phyloP scores from a whole-genome alignment of 1,140 invertebrate species.

The Patella vulgata region DNA sequence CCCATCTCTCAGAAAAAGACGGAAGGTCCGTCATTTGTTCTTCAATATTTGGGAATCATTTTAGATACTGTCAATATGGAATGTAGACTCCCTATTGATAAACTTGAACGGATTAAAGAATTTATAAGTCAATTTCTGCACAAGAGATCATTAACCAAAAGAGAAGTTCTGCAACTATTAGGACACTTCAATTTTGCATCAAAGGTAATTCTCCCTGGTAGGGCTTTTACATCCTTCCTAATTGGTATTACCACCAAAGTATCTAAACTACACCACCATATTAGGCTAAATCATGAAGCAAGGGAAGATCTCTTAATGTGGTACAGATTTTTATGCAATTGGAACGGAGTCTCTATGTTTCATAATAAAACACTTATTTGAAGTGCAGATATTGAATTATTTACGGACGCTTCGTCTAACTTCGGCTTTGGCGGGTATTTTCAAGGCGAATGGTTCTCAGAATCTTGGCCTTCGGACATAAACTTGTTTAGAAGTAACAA shows the following conservation, averaged over 20 bases:
- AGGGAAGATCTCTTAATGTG: conserved; percentile 18
- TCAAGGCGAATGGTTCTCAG: conserved; percentile 15
- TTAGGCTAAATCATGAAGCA: conserved; percentile 15
- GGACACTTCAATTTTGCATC: too few species aligned
- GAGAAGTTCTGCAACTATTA: too few species aligned
- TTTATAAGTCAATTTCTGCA: too few species aligned
- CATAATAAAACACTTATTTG: not conserved
- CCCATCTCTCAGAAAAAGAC: too few species aligned
- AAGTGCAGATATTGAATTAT: conserved; percentile 8
- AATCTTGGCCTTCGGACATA: conserved; percentile 3
- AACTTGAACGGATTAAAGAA: too few species aligned
- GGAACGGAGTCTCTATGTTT: conserved; percentile 25
- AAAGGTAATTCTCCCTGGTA: conserved; percentile 8
- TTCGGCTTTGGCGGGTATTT: conserved; percentile 13
- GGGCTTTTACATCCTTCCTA: conserved; percentile 20
- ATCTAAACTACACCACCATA: conserved; percentile 15
- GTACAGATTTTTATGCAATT: conserved; percentile 13
- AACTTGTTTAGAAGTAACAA: too few species aligned
- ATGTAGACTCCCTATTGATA: too few species aligned
- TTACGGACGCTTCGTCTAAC: conserved; percentile 10
- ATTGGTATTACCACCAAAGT: conserved; percentile 4
- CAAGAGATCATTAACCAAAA: too few species aligned
- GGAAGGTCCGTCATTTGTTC: too few species aligned
- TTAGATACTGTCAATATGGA: too few species aligned
- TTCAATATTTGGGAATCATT: too few species aligned